Evolutionary conservation across 2,797 vertebrate species (phyloP).

Genomic region (Malurus splendens): DNA sequence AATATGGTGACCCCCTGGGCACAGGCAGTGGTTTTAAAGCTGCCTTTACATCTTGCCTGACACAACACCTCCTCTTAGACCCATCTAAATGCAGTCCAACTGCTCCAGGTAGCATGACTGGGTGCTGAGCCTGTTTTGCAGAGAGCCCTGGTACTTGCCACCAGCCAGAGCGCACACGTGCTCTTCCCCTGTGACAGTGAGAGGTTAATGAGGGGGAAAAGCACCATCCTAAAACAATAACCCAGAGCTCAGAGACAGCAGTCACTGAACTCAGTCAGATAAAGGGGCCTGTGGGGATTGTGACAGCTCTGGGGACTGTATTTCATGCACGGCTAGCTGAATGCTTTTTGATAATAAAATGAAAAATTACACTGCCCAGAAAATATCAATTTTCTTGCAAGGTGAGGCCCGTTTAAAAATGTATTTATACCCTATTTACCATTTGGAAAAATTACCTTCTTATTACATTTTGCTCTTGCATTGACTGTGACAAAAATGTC

Average conservation of each 20-base stretch:
- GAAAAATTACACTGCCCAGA: slow-evolving; percentile 53
- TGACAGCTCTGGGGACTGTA: slow-evolving; percentile 57
- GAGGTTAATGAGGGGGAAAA: slow-evolving; percentile 48
- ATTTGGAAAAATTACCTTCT: slow-evolving; percentile 56
- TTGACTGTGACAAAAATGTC: slow-evolving; percentile 50
- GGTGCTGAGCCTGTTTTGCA: background rate
- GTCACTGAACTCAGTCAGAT: slow-evolving; percentile 41
- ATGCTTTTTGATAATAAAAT: slow-evolving; percentile 58
- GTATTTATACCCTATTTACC: slow-evolving; percentile 54
- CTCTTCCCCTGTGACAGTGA: background rate
- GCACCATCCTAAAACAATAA: slow-evolving; percentile 49
- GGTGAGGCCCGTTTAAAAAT: slow-evolving; percentile 42
- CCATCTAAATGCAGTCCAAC: background rate
- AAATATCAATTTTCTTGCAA: slow-evolving; percentile 61
- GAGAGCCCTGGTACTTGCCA: background rate
- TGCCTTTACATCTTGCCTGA: background rate
- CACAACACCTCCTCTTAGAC: background rate
- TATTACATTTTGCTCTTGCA: slow-evolving; percentile 47
- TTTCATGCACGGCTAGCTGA: slow-evolving; percentile 47
- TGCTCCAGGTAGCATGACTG: background rate
- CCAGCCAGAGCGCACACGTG: background rate
- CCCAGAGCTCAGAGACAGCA: slow-evolving; percentile 26
- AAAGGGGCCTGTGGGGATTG: slow-evolving; percentile 38
- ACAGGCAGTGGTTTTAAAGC: background rate
- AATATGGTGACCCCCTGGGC: background rate